Evolutionary conservation across 2,888 invertebrate genomes (phyloP).

Genomic region (Plagodis pulveraria): DNA sequence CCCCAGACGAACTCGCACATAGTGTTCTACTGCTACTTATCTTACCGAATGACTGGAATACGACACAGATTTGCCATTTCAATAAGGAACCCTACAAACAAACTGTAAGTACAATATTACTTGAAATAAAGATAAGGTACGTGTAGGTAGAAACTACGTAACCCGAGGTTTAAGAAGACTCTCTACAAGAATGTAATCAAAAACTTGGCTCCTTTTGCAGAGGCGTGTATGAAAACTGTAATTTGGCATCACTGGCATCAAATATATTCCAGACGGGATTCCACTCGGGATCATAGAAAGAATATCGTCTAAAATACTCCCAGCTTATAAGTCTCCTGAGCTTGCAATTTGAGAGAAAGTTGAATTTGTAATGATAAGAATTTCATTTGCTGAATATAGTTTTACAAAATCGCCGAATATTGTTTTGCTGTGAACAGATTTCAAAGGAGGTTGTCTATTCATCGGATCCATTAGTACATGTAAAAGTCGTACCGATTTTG

Average conservation of each 20-base stretch:
- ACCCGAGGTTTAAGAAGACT: slow-evolving; percentile 3
- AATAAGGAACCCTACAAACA: no score
- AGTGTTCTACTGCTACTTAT: no score
- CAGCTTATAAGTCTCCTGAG: neutral
- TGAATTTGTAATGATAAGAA: neutral
- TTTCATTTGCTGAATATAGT: neutral
- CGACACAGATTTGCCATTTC: no score
- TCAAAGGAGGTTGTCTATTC: no score
- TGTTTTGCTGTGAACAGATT: no score
- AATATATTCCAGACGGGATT: slow-evolving; percentile 19
- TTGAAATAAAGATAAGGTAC: no score
- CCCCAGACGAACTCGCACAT: no score
- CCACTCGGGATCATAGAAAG: slow-evolving; percentile 9
- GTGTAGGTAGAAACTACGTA: slow-evolving; percentile 9
- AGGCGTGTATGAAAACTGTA: slow-evolving; percentile 35
- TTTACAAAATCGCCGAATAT: no score
- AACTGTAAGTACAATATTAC: no score
- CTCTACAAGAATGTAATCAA: slow-evolving; percentile 42
- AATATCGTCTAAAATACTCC: slow-evolving; percentile 1
- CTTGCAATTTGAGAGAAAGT: neutral
- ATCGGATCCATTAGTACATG: no score
- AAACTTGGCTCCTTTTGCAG: slow-evolving; percentile 59
- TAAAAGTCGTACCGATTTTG: no score
- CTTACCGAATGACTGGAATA: no score
- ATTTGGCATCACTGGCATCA: slow-evolving; percentile 24